A percentile compares a stretch with the other conserved stretches of the same genome.
Conservation (phyloP, 2,113 vertebrate species). For the Pelodiscus sinensis region DNA sequence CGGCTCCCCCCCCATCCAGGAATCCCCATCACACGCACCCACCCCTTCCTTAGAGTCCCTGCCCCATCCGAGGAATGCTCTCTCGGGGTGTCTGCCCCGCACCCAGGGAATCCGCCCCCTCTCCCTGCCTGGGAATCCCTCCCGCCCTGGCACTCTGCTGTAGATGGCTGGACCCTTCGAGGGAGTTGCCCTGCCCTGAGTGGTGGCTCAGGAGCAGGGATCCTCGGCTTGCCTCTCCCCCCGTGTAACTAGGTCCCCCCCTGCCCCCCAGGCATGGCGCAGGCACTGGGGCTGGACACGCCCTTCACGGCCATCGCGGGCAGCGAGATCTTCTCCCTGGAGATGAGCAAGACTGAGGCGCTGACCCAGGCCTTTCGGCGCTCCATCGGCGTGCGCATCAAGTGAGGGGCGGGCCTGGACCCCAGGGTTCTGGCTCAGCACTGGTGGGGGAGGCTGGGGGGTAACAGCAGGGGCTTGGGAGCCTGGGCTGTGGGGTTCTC, state of each 20-base stretch:
- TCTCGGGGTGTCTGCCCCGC: neutral
- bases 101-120: no score
- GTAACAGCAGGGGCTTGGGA: neutral
- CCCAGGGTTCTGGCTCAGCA: accelerated
- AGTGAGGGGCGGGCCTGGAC: conserved; percentile 74
- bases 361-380: conserved; percentile 92
- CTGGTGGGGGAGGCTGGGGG: neutral
- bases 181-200: neutral
- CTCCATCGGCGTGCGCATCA: conserved; percentile 93
- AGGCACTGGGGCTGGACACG: conserved; percentile 89
- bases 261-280: conserved; percentile 84
- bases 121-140: accelerated
- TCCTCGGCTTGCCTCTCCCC: neutral
- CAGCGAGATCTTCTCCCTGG: conserved; percentile 94
- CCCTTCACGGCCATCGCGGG: conserved; percentile 92
- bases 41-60: neutral
- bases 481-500: neutral
- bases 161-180: neutral
- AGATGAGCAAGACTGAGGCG: conserved; percentile 95
- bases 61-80: no score
- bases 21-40: no score
- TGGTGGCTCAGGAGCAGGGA: neutral
- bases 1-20: neutral
- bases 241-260: neutral
- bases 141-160: neutral